Evolutionary conservation across 2,797 vertebrate genomes (phyloP), one percentile per base, ranked within the genome.

Genomic region (Sebastes paucispinis): DNA sequence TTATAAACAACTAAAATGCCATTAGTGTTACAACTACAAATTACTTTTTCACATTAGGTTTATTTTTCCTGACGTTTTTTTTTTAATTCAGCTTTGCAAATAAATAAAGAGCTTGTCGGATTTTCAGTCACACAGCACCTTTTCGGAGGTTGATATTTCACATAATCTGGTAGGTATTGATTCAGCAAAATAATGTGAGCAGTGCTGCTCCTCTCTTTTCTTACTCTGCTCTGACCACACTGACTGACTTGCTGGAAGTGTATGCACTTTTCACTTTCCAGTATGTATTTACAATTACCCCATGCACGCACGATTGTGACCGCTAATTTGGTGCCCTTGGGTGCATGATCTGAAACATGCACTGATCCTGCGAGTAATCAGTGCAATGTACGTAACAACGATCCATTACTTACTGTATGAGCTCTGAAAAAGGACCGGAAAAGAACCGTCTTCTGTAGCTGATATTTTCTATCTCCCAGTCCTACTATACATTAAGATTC

Each of bases 151-250:
- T 88, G 78, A 83, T 89, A 85, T 91, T 88, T 89, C 84, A 81
- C 69, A 73, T 90, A 90, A 92, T 90, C 77, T 79, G 24, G 73
- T 90, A 83, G 66, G 29, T 87, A 93, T 91, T 87, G 89, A 93
- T 93, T 85, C 82, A 77, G 79, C 69, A 87, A 84, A 84, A 90
- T 85, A 86, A 79, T 82, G 75, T 47, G 59, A 82, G 77, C 75
- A 10, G 69, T 22, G 73, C 80, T 34, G 63, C 80, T n/a, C 77
- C 79, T 67, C 75, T 67, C 67, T 39, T 62, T 76, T 67, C 47
- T 76, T 67, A 31, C 77, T 73, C 77, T 57, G 70, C 77, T 65
- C 80, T 39, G 73, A 87, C 88, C 85, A 74, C 88, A 84, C 66
- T n/a, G 63, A 55, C 77, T 39, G 78, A 74, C 71, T 90, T 92